These are phyloP conservation scores for Deroplatys truncata DNA, from an alignment of 2,888 invertebrate genomes.

Conservation along the genomic window DNA sequence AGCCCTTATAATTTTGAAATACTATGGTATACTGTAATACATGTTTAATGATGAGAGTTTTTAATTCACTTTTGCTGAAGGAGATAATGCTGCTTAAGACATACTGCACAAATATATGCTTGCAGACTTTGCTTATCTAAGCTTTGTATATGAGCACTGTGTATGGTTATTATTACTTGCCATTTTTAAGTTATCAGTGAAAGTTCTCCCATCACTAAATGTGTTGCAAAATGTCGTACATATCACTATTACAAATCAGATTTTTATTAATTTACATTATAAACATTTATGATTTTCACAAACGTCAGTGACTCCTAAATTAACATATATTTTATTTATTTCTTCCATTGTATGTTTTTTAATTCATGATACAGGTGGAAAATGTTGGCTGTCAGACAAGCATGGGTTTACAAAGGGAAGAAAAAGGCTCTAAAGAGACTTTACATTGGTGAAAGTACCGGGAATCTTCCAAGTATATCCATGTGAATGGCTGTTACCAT, in stretches of 20 bases:
- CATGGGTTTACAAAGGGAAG: slow-evolving; percentile 2
- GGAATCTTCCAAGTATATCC: not conserved
- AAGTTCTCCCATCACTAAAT: not conserved
- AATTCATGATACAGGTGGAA: slow-evolving; percentile 23
- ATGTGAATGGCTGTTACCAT: not conserved
- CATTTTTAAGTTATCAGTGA: not conserved
- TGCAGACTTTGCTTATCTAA: not conserved
- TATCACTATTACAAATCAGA: not conserved
- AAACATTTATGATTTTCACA: not conserved
- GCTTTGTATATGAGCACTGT: not conserved
- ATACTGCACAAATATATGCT: not conserved
- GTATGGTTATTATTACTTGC: not conserved
- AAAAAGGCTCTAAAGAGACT: slow-evolving; percentile 1
- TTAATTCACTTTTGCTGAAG: not conserved
- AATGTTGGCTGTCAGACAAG: not conserved
- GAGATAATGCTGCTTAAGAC: not conserved
- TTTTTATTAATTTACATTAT: not conserved
- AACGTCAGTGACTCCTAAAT: not conserved
- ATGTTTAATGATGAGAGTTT: not conserved
- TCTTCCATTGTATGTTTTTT: not conserved
- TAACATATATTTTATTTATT: not conserved
- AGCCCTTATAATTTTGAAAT: not conserved
- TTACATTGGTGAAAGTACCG: not conserved
- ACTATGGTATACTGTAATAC: not conserved
- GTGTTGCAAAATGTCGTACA: not conserved